Conservation (phyloP, 2,888 invertebrate species). For the Sarcophaga rosellei region DNA sequence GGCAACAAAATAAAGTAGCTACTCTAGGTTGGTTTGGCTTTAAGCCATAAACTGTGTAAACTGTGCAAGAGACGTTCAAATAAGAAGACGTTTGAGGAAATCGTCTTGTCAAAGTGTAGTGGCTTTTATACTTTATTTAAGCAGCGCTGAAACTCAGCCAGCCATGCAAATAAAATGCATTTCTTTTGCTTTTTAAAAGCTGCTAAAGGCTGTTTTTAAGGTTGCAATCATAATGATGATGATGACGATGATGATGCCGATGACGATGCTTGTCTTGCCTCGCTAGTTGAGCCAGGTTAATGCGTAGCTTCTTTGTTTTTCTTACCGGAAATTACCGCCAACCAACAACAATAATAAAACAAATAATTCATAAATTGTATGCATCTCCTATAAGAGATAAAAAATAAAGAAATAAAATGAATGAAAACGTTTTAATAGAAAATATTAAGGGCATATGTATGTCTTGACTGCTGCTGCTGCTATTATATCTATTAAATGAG, state of each 20-base stretch:
- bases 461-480: background rate
- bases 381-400: background rate
- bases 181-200: conserved; percentile 40
- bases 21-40: conserved; percentile 35
- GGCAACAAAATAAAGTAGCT: background rate
- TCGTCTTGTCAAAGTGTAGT: conserved; percentile 58
- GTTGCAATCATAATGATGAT: too few species aligned
- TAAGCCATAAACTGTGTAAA: conserved; percentile 51
- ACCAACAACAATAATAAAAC: conserved; percentile 14
- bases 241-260: background rate
- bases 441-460: background rate
- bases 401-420: background rate
- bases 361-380: conserved; percentile 36
- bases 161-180: conserved; percentile 69
- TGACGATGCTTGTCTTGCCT: conserved; percentile 2
- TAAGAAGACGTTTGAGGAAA: background rate
- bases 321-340: conserved; percentile 74
- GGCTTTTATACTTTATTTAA: conserved; percentile 28
- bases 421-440: too few species aligned
- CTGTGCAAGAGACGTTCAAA: conserved; percentile 22
- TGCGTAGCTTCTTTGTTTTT: conserved; percentile 34
- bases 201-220: conserved; percentile 19
- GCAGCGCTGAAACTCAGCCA: conserved; percentile 66
- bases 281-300: conserved; percentile 20
- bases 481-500: too few species aligned